These are phyloP conservation scores for Sebastes kiyomatsui DNA, from an alignment of 2,797 vertebrate genomes.

Conservation along the genomic window DNA sequence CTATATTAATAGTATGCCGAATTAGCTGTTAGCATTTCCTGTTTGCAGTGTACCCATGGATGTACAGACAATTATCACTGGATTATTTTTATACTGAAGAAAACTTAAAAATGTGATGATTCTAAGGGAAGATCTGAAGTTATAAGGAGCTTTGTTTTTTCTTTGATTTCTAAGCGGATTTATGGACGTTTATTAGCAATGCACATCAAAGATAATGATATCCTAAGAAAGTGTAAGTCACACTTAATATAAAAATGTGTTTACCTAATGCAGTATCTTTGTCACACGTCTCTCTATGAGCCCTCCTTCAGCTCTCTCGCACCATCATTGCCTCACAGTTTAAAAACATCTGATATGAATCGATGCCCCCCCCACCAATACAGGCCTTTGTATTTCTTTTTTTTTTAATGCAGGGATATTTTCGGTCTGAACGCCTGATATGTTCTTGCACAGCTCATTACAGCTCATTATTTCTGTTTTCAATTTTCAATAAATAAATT, in stretches of 20 bases:
- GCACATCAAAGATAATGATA: not conserved
- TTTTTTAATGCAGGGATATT: too few relatives aligned
- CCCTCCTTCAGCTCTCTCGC: too few relatives aligned
- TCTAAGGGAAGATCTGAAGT: not conserved
- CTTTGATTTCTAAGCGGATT: not conserved
- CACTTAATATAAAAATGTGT: too few relatives aligned
- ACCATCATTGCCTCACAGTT: too few relatives aligned
- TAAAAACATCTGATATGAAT: fast-evolving
- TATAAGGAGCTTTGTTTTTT: not conserved
- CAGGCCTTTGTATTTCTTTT: too few relatives aligned
- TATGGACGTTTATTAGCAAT: not conserved
- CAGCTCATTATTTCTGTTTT: not conserved
- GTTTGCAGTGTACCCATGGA: too few relatives aligned
- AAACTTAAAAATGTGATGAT: not conserved
- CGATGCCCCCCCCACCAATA: too few relatives aligned
- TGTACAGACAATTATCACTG: not conserved
- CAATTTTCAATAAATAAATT: not conserved
- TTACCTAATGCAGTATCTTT: too few relatives aligned
- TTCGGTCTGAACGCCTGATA: too few relatives aligned
- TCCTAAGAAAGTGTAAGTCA: not conserved
- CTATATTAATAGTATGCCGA: not conserved
- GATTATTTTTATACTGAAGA: not conserved
- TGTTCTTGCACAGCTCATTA: too few relatives aligned
- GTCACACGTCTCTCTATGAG: too few relatives aligned
- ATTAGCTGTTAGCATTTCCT: too few relatives aligned